Conservation (phyloP, 2,113 vertebrate genomes). For the Odocoileus virginianus region DNA sequence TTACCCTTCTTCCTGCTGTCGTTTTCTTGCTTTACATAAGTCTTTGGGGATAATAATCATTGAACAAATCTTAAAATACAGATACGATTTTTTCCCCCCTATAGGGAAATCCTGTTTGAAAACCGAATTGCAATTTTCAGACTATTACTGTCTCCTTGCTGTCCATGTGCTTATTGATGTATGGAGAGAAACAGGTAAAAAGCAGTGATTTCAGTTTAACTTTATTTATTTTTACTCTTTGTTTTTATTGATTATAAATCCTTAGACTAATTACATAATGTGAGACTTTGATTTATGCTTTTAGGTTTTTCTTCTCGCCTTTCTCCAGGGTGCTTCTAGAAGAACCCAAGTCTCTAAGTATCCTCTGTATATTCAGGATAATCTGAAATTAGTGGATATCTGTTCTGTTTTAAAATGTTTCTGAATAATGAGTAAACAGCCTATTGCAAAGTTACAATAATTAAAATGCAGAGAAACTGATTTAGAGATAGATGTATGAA, state of each 20-base stretch:
- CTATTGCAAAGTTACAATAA: not conserved
- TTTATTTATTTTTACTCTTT: not conserved
- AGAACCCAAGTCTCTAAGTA: not conserved
- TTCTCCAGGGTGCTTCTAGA: constrained; percentile 5
- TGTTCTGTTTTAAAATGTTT: constrained; percentile 13
- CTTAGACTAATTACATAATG: not conserved
- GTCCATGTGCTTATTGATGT: constrained; percentile 95
- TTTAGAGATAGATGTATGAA: not conserved
- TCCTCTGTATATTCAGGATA: not conserved
- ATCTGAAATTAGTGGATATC: constrained; percentile 25
- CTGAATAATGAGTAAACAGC: not conserved
- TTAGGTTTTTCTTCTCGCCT: not conserved
- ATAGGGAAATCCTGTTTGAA: constrained; percentile 92
- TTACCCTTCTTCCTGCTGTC: not conserved
- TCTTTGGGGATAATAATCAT: not conserved
- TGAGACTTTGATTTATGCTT: not conserved
- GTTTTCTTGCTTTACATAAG: not conserved
- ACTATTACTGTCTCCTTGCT: constrained; percentile 96
- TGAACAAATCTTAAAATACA: constrained; percentile 15
- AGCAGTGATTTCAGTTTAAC: not conserved
- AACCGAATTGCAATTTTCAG: constrained; percentile 96
- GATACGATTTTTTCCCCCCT: not conserved
- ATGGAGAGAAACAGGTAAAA: constrained; percentile 91
- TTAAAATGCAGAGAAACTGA: not conserved
- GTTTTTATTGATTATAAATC: not conserved